These are phyloP conservation scores for Bombus superbus DNA, from an alignment of 1,140 invertebrate species.

Conservation along the genomic window DNA sequence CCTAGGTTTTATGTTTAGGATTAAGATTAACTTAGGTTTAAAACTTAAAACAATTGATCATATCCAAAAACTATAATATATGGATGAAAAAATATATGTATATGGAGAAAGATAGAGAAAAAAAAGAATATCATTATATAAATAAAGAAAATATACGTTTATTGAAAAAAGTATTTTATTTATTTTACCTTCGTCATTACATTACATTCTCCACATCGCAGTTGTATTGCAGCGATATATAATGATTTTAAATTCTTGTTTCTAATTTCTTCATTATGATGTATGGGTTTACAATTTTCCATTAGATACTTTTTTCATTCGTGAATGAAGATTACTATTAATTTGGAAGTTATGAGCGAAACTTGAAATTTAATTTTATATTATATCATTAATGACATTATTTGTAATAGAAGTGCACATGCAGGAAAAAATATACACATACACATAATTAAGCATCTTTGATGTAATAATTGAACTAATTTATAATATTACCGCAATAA, in stretches of 20 bases:
- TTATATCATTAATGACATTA: slow-evolving; percentile 50
- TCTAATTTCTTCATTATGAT: slow-evolving; percentile 46
- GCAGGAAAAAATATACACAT: slow-evolving; percentile 51
- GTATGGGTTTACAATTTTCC: slow-evolving; percentile 59
- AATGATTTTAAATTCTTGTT: slow-evolving; percentile 53
- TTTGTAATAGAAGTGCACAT: slow-evolving; percentile 60
- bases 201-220: slow-evolving; percentile 61
- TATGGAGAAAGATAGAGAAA: too few relatives aligned
- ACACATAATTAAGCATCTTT: slow-evolving; percentile 42
- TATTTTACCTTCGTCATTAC: slow-evolving; percentile 54
- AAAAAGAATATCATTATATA: not conserved
- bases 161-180: slow-evolving; percentile 69
- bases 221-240: slow-evolving; percentile 60
- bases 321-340: slow-evolving; percentile 49
- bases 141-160: slow-evolving; percentile 17
- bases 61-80: too few relatives aligned
- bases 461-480: slow-evolving; percentile 56
- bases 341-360: slow-evolving; percentile 51
- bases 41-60: too few relatives aligned
- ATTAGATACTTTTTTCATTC: slow-evolving; percentile 45
- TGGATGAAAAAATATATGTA: too few relatives aligned
- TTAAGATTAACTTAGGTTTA: too few relatives aligned
- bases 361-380: slow-evolving; percentile 55
- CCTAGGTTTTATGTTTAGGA: too few relatives aligned
- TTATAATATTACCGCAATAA: slow-evolving; percentile 41